Base-by-base conservation (phyloP, 2,888 invertebrate genomes). In the Desoria tigrina region DNA sequence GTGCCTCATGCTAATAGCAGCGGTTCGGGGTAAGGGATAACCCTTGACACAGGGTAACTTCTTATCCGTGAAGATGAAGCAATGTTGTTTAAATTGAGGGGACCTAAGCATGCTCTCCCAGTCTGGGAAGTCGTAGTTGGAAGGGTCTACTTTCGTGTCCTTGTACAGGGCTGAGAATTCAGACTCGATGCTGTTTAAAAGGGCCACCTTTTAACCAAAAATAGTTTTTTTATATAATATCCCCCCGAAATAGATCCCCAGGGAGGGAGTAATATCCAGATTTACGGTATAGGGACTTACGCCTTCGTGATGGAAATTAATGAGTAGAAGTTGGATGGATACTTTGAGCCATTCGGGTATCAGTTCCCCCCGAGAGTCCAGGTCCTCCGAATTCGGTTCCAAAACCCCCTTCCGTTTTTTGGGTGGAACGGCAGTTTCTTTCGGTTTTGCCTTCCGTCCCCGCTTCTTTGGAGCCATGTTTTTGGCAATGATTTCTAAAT, bases 261-360 rank as follows among this genome's bases (percentile, higher is more conserved):
- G n/a, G n/a, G n/a, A n/a, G n/a, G n/a, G n/a, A n/a, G n/a, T n/a
- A n/a, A n/a, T n/a, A n/a, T n/a, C n/a, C n/a, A n/a, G n/a, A n/a
- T n/a, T n/a, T n/a, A n/a, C n/a, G n/a, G n/a, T n/a, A n/a, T n/a
- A n/a, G n/a, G n/a, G n/a, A n/a, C n/a, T n/a, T 18, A 55, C 55
- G 28, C 55, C 55, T 28, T 55, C 55, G 9, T 27, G 55, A n/a
- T 55, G 26, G 32, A 55, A 55, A 55, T 55, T 55, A 32, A 55
- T 27, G n/a, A 55, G 32, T 18, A 55, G 14, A 6, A 55, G 3
- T 28, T 55, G 55, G 28, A 55, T 26, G 3, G 55, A 55, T 4
- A 32, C 3, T 18, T 55, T 55, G n/a, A 55, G 26, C 55, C 55
- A 55, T 28, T 55, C 55, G 9, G 55, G 55, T 11, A 32, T n/a